phyloP scores from a whole-genome alignment of 2,797 vertebrate species.

The Chaetodon trifasciatus region DNA sequence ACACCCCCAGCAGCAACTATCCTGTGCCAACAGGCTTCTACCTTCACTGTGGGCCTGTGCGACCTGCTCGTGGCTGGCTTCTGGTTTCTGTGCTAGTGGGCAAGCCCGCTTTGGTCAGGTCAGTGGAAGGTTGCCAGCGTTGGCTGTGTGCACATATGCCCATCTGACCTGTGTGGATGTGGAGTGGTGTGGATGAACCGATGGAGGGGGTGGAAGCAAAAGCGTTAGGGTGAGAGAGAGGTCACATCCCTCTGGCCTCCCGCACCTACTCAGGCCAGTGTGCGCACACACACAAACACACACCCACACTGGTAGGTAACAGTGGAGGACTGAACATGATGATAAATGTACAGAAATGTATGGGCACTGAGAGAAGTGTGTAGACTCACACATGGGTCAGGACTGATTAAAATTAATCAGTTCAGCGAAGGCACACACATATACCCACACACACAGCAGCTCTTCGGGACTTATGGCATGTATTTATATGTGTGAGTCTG shows the following conservation, averaged over 20 bases:
- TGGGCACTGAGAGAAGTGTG: neutral
- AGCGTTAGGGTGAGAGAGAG: conserved; percentile 44
- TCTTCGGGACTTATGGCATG: conserved; percentile 1
- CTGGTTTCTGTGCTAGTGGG: conserved; percentile 40
- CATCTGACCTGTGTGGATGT: conserved; percentile 43
- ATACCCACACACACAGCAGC: neutral
- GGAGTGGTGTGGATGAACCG: conserved; percentile 1
- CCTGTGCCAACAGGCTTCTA: conserved; percentile 22
- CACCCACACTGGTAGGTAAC: neutral
- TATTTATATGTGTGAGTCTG: conserved; percentile 23
- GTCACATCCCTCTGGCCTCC: conserved; percentile 24
- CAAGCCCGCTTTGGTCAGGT: conserved; percentile 50
- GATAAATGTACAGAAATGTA: neutral
- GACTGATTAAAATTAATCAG: conserved; percentile 20
- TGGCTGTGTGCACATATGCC: conserved; percentile 60
- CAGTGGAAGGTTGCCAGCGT: conserved; percentile 61
- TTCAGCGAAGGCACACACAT: neutral
- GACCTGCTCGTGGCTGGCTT: conserved; percentile 19
- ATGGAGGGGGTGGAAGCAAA: neutral
- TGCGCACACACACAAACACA: neutral
- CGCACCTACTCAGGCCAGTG: neutral
- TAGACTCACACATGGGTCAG: neutral
- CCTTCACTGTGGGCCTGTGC: neutral
- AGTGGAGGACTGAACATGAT: neutral
- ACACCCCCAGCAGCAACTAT: conserved; percentile 20